Conservation (phyloP, 2,888 invertebrate species). For the Spisula solida region DNA sequence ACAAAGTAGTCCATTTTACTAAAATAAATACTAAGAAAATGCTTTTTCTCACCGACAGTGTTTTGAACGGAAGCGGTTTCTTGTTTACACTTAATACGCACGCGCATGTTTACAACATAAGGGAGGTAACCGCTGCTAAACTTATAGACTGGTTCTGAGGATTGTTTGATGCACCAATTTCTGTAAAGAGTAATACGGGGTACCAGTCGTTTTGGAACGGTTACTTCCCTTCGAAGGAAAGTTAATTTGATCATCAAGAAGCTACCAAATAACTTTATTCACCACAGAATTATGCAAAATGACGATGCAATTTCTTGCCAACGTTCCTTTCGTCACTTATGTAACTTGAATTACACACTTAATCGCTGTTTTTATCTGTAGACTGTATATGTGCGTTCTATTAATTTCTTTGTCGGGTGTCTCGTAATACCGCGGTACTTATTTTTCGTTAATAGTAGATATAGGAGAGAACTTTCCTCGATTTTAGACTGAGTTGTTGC, state of each 20-base stretch:
- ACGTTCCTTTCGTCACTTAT: constrained; percentile 11
- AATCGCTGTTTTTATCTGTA: too few species aligned
- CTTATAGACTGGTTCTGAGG: not conserved
- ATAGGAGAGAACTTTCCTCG: too few species aligned
- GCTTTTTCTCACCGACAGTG: not conserved
- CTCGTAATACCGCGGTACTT: too few species aligned
- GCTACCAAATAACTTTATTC: too few species aligned
- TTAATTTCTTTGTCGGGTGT: too few species aligned
- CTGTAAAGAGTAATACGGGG: too few species aligned
- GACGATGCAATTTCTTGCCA: constrained; percentile 14
- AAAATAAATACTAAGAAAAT: not conserved
- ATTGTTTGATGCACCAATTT: not conserved
- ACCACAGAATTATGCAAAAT: not conserved
- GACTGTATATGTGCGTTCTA: too few species aligned
- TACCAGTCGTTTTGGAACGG: too few species aligned
- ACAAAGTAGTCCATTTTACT: not conserved
- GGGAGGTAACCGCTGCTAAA: constrained; percentile 5
- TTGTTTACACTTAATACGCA: constrained; percentile 68
- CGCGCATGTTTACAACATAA: constrained; percentile 36
- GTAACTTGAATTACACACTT: not conserved
- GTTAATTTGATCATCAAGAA: not conserved
- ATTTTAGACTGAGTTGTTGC: too few species aligned
- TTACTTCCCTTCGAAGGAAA: not conserved
- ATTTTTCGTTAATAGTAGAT: too few species aligned
- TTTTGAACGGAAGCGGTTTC: constrained; percentile 63